Conservation (phyloP, 2,888 invertebrate species). For the Pegoplata infirma region DNA sequence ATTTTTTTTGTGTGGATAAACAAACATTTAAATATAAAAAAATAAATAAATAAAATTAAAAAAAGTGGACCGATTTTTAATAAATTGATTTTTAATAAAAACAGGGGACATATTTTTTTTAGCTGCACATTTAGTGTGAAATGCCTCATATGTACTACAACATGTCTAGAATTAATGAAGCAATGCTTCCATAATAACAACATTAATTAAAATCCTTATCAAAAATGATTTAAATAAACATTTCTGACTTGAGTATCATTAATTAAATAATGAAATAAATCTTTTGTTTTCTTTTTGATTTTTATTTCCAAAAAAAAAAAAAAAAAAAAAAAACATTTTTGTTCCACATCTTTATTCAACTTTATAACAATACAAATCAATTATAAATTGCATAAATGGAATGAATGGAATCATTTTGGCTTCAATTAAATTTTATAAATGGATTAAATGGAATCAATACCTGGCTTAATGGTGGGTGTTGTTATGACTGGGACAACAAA, state of each 20-base stretch:
- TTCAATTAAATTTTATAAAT: background rate
- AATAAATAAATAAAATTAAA: too few species aligned
- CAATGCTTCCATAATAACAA: background rate
- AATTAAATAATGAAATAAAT: background rate
- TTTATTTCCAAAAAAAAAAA: too few species aligned
- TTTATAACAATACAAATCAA: background rate
- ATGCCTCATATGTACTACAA: background rate
- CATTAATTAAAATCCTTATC: background rate
- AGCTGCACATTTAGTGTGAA: too few species aligned
- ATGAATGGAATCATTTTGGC: too few species aligned
- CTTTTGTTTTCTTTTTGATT: background rate
- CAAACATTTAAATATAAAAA: too few species aligned
- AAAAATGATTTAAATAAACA: background rate
- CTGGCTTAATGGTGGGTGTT: constrained; percentile 19
- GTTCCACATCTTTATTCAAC: background rate
- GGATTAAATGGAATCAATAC: background rate
- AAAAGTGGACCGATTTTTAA: too few species aligned
- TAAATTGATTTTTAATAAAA: too few species aligned
- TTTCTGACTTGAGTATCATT: background rate
- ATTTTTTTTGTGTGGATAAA: too few species aligned
- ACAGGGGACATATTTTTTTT: too few species aligned
- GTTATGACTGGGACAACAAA: background rate
- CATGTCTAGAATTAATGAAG: background rate
- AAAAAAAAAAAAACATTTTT: too few species aligned
- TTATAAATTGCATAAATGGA: background rate